Conservation (phyloP, 2,888 invertebrate genomes). For the Hololepta plana region DNA sequence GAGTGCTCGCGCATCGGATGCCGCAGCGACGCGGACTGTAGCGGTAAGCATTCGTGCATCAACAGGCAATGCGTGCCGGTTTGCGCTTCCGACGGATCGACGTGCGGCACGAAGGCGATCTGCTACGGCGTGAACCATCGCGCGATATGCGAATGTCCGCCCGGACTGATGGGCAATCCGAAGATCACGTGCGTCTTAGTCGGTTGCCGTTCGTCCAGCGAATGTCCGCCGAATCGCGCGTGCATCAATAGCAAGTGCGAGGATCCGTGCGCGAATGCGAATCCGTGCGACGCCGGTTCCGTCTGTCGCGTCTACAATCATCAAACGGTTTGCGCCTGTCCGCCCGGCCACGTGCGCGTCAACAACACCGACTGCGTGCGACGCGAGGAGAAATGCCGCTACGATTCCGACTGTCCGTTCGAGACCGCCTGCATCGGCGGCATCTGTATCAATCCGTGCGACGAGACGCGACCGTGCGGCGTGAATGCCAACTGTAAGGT, state of each 20-base stretch:
- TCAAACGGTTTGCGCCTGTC: slow-evolving; percentile 63
- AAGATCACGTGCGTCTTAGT: slow-evolving; percentile 56
- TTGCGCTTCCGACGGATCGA: slow-evolving; percentile 48
- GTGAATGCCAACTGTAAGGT: slow-evolving; percentile 62
- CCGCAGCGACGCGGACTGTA: slow-evolving; percentile 57
- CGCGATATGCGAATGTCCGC: slow-evolving; percentile 66
- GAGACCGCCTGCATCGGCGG: slow-evolving; percentile 67
- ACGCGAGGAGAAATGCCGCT: slow-evolving; percentile 46
- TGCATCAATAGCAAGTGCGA: slow-evolving; percentile 69
- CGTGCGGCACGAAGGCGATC: slow-evolving; percentile 60
- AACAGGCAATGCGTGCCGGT: slow-evolving; percentile 69
- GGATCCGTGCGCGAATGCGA: slow-evolving; percentile 49
- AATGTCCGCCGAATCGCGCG: slow-evolving; percentile 64
- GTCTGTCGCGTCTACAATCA: slow-evolving; percentile 63
- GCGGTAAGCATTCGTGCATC: slow-evolving; percentile 65
- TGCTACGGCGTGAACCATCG: slow-evolving; percentile 68
- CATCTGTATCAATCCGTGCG: slow-evolving; percentile 71
- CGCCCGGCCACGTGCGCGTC: slow-evolving; percentile 51
- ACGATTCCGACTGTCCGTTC: slow-evolving; percentile 66
- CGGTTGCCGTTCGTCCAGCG: slow-evolving; percentile 61
- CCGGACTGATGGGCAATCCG: slow-evolving; percentile 69
- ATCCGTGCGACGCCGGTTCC: slow-evolving; percentile 53
- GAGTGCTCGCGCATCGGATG: slow-evolving; percentile 64
- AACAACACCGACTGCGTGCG: slow-evolving; percentile 40
- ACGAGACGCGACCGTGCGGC: slow-evolving; percentile 61